Evolutionary conservation across 2,113 vertebrate species (phyloP).

Genomic region (Bagarius yarrelli): DNA sequence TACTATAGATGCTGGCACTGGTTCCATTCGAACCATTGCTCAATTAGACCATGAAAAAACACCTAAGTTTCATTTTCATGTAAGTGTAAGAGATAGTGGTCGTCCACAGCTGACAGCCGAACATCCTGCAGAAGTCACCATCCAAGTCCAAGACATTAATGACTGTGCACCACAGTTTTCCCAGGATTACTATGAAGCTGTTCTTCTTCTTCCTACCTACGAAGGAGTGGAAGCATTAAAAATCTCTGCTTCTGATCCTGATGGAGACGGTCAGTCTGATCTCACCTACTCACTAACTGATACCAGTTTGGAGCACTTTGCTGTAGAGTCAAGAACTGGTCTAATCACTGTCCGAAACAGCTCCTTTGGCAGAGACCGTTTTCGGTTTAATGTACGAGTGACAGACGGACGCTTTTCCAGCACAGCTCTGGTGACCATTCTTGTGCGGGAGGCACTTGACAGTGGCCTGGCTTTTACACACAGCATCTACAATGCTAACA

Average conservation of each 20-base stretch:
- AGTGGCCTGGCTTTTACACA: slow-evolving; percentile 90
- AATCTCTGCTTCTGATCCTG: slow-evolving; percentile 87
- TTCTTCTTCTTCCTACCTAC: slow-evolving; percentile 89
- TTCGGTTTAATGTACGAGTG: slow-evolving; percentile 83
- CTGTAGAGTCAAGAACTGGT: slow-evolving; percentile 81
- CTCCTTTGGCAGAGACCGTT: slow-evolving; percentile 88
- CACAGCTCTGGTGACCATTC: slow-evolving; percentile 81
- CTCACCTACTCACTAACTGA: slow-evolving; percentile 86
- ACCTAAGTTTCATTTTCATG: slow-evolving; percentile 86
- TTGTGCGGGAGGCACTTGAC: slow-evolving; percentile 87
- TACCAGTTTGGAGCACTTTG: slow-evolving; percentile 82
- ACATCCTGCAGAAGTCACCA: slow-evolving; percentile 85
- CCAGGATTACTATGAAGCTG: slow-evolving; percentile 83
- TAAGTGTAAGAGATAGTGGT: slow-evolving; percentile 91
- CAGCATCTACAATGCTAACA: slow-evolving; percentile 83
- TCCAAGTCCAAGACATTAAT: slow-evolving; percentile 91
- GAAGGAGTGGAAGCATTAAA: slow-evolving; percentile 87
- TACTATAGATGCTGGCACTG: slow-evolving; percentile 90
- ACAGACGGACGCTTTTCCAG: slow-evolving; percentile 94
- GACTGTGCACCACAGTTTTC: slow-evolving; percentile 91
- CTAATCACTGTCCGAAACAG: slow-evolving; percentile 86
- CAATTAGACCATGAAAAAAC: slow-evolving; percentile 90
- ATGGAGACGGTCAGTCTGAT: slow-evolving; percentile 81
- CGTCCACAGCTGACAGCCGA: slow-evolving; percentile 89
- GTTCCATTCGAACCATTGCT: slow-evolving; percentile 90